Evolutionary conservation across 1,140 invertebrate genomes (phyloP).

Genomic region (Drosophila murphyi): DNA sequence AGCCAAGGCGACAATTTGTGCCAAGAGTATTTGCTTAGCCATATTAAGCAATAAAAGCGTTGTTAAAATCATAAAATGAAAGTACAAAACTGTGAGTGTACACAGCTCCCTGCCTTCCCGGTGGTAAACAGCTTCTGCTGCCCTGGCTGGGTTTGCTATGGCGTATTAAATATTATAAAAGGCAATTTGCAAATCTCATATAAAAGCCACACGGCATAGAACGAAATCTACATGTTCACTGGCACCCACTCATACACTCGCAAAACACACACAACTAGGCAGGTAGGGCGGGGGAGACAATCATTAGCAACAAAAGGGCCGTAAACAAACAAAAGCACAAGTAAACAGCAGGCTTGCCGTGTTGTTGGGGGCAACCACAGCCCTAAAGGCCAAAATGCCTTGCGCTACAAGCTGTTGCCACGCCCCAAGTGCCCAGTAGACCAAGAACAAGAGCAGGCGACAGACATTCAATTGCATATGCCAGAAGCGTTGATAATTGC

Average conservation of each 20-base stretch:
- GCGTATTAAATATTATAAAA: conserved; percentile 78
- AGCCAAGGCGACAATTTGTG: conserved; percentile 59
- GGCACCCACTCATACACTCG: conserved; percentile 40
- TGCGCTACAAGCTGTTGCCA: conserved; percentile 44
- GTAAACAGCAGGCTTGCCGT: conserved; percentile 36
- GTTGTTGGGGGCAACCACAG: conserved; percentile 53
- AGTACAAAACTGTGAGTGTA: conserved; percentile 45
- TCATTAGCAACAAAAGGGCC: conserved; percentile 69
- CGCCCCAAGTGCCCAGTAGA: conserved; percentile 1
- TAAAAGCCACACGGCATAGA: conserved; percentile 66
- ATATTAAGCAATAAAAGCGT: conserved; percentile 74
- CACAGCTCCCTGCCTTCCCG: not conserved
- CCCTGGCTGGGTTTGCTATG: not conserved
- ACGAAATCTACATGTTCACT: conserved; percentile 40
- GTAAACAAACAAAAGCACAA: conserved; percentile 51
- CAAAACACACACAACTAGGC: conserved; percentile 17
- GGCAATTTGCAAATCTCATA: conserved; percentile 74
- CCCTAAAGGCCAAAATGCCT: conserved; percentile 42
- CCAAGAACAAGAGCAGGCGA: not conserved
- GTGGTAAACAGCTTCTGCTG: not conserved
- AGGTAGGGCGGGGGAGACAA: conserved; percentile 51
- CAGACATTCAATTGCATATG: conserved; percentile 71
- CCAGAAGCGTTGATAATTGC: conserved; percentile 62
- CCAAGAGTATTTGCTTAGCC: conserved; percentile 50
- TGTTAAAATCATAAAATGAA: conserved; percentile 70